Conservation (phyloP, 2,797 vertebrate species). For the Setipinna tenuifilis region DNA sequence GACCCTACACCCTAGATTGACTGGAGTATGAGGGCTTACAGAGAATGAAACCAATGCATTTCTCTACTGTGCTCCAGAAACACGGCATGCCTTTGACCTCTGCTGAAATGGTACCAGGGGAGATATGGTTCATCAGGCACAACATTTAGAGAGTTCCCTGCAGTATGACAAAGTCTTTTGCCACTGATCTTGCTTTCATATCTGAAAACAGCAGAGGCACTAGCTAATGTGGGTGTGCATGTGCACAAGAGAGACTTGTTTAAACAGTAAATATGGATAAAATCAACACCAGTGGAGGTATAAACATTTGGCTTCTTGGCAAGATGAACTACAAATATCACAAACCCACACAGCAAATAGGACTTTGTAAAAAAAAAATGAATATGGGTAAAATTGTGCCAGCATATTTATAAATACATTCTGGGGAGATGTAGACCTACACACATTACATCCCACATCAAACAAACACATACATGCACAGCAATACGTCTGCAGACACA, state of each 20-base stretch:
- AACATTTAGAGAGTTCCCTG: not conserved
- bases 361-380: too few relatives aligned
- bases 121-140: not conserved
- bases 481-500: conserved; percentile 11
- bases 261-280: not conserved
- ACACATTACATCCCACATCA: not conserved
- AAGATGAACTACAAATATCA: not conserved
- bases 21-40: not conserved
- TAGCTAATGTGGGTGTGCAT: not conserved
- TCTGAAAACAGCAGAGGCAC: not conserved
- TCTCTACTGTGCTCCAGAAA: not conserved
- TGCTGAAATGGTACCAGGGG: not conserved
- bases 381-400: too few relatives aligned
- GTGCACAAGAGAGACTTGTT: not conserved
- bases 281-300: not conserved
- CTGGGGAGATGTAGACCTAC: not conserved
- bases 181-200: not conserved
- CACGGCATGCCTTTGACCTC: not conserved
- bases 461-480: not conserved
- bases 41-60: conserved; percentile 19
- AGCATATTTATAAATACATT: not conserved
- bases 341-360: not conserved
- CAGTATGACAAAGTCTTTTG: not conserved
- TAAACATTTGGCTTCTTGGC: not conserved
- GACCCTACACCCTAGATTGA: conserved; percentile 30